Evolutionary conservation across 2,888 invertebrate species (phyloP).

Genomic region (Drosophila kanekoi): DNA sequence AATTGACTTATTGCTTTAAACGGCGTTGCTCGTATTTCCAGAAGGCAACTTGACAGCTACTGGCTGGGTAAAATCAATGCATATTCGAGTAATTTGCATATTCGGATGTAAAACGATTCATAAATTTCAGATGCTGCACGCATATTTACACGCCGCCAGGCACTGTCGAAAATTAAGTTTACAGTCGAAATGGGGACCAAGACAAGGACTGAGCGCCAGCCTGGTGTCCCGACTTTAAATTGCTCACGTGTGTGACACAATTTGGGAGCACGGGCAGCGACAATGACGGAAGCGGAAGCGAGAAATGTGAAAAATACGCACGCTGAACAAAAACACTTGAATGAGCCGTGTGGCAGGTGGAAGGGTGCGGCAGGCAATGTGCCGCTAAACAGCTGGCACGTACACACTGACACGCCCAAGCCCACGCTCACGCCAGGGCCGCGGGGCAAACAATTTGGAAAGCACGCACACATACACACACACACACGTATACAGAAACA

Average conservation of each 20-base stretch:
- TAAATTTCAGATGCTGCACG: conserved; percentile 60
- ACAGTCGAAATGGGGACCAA: conserved; percentile 69
- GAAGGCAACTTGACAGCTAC: not conserved
- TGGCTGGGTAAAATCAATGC: conserved; percentile 59
- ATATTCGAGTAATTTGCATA: conserved; percentile 52
- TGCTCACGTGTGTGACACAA: conserved; percentile 81
- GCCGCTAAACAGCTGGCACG: conserved; percentile 70
- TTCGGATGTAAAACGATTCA: conserved; percentile 72
- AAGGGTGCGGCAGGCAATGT: conserved; percentile 26
- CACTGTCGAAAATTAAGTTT: conserved; percentile 73
- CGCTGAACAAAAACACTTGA: conserved; percentile 54
- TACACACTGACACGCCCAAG: conserved; percentile 48
- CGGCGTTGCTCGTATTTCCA: not conserved
- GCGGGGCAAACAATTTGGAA: conserved; percentile 55
- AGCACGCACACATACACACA: conserved; percentile 28
- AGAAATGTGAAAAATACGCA: conserved; percentile 71
- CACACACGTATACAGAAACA: conserved; percentile 10
- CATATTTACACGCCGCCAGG: conserved; percentile 58
- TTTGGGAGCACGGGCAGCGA: conserved; percentile 46
- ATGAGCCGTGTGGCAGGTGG: not conserved
- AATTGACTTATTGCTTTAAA: not conserved
- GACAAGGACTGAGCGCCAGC: conserved; percentile 19
- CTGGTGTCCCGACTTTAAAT: conserved; percentile 65
- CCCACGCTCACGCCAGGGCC: conserved; percentile 36
- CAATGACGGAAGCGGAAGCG: conserved; percentile 73